Percentiles rank a stretch among this genome's conserved stretches.
phyloP scores from a whole-genome alignment of 2,113 vertebrate genomes.

The Carassius auratus region DNA sequence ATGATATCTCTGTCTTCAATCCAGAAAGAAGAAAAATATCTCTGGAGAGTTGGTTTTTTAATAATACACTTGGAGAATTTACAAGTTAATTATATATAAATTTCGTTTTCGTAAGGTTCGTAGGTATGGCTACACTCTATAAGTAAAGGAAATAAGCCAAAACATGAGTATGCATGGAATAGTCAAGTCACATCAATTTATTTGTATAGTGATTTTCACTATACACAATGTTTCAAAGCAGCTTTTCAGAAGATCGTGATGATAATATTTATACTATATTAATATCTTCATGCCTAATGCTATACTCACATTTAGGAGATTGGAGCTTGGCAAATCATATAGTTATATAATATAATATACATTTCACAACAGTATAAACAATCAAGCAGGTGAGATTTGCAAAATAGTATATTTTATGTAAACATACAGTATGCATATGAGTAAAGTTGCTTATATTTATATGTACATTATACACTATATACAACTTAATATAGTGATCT shows the following conservation, averaged over 20 bases:
- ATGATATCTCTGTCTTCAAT: slow-evolving; percentile 59
- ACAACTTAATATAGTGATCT: no score
- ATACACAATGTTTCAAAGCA: background rate
- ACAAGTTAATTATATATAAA: slow-evolving; percentile 42
- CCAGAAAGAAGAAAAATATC: background rate
- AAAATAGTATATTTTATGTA: no score
- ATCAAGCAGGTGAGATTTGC: no score
- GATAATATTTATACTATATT: background rate
- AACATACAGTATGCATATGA: no score
- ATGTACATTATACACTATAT: no score
- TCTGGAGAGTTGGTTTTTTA: slow-evolving; percentile 31
- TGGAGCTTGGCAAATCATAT: no score
- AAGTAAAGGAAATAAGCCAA: slow-evolving; percentile 22
- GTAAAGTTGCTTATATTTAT: no score
- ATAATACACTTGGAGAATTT: slow-evolving; percentile 34
- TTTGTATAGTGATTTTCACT: background rate
- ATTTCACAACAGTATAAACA: no score
- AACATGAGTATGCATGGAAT: slow-evolving; percentile 46
- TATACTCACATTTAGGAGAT: no score
- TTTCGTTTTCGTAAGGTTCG: slow-evolving; percentile 45
- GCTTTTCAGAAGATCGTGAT: background rate
- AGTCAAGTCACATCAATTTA: background rate
- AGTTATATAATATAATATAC: no score
- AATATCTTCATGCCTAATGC: no score
- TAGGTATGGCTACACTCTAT: slow-evolving; percentile 44